A percentile compares a stretch with the other conserved stretches of the same genome.
Conservation (phyloP, 2,888 invertebrate genomes). For the Deilephila elpenor region DNA sequence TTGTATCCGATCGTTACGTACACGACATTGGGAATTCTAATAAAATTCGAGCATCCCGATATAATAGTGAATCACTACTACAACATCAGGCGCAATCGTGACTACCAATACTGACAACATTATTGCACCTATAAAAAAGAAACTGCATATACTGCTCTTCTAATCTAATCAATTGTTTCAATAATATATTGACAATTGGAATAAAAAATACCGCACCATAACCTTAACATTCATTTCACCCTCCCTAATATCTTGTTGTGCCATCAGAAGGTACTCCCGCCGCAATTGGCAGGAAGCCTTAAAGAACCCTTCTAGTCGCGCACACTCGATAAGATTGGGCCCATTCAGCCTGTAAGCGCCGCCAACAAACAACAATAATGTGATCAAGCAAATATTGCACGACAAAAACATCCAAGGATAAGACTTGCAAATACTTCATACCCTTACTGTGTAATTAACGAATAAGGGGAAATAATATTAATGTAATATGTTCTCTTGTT, state of each 20-base stretch:
- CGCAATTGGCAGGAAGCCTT: constrained; percentile 50
- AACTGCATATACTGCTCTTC: neutral
- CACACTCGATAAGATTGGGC: constrained; percentile 54
- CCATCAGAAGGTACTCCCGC: constrained; percentile 46
- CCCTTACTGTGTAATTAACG: neutral
- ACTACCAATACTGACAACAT: too few species aligned
- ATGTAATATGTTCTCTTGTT: neutral
- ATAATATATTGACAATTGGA: neutral
- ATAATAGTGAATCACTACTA: too few species aligned
- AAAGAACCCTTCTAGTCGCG: constrained; percentile 53
- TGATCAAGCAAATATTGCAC: constrained; percentile 49
- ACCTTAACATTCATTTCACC: constrained; percentile 37
- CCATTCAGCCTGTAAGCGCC: constrained; percentile 52
- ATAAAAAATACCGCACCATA: constrained; percentile 34
- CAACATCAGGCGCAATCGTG: too few species aligned
- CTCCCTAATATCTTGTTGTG: constrained; percentile 43
- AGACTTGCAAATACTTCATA: constrained; percentile 12
- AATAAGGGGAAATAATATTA: neutral
- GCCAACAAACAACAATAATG: constrained; percentile 56
- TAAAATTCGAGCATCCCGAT: too few species aligned
- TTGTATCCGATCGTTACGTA: too few species aligned
- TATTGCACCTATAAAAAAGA: neutral
- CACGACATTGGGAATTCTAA: too few species aligned
- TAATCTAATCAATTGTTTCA: neutral
- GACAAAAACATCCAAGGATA: constrained; percentile 1